A percentile compares a stretch with the other conserved stretches of the same genome.
Conservation (phyloP, 2,113 vertebrate genomes). For the Otis tarda region DNA sequence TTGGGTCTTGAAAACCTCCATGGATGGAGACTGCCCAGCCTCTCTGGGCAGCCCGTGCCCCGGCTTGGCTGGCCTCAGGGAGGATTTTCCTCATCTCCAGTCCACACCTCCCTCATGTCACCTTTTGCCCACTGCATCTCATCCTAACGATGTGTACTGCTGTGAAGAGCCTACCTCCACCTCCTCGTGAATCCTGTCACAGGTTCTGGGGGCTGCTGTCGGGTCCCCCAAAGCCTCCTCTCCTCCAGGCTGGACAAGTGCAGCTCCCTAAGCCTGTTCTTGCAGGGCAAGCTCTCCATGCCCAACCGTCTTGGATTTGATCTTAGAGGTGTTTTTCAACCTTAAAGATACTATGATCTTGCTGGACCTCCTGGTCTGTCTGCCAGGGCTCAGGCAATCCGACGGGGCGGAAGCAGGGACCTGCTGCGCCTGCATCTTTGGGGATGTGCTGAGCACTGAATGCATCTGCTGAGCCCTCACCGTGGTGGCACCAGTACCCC, state of each 20-base stretch:
- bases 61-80: not conserved
- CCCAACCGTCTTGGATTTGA: not conserved
- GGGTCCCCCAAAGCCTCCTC: not conserved
- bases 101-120: not conserved
- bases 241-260: not conserved
- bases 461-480: not conserved
- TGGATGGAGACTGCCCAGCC: not conserved
- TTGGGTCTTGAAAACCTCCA: not conserved
- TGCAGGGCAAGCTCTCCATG: not conserved
- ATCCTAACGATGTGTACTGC: rapidly evolving
- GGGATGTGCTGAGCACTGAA: not conserved
- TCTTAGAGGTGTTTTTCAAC: too few relatives aligned
- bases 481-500: rapidly evolving
- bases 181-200: rapidly evolving
- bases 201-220: not conserved
- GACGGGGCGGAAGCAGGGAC: not conserved
- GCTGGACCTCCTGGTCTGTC: rapidly evolving
- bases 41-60: not conserved
- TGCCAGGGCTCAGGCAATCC: not conserved
- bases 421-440: not conserved
- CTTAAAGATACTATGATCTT: not conserved
- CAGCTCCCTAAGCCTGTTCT: too few relatives aligned
- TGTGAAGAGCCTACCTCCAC: not conserved
- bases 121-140: not conserved
- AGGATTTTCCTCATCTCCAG: not conserved